Conservation (phyloP, 1,140 invertebrate genomes). For the Tetramorium alpestre region DNA sequence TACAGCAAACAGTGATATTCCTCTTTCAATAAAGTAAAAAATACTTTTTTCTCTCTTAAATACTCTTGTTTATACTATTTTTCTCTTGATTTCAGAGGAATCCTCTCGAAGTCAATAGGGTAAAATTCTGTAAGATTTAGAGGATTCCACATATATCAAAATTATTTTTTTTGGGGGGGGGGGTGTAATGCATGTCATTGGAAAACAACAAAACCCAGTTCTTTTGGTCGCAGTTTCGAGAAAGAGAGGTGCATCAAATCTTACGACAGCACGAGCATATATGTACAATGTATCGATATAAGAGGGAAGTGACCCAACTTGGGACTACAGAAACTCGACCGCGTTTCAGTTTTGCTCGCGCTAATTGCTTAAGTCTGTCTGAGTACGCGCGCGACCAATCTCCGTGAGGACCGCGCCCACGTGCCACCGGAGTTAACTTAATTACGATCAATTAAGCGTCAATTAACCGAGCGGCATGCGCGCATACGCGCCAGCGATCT, state of each 20-base stretch:
- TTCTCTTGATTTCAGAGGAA: too few relatives aligned
- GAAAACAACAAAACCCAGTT: background rate
- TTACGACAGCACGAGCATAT: background rate
- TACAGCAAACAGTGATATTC: too few relatives aligned
- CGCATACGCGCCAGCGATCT: constrained; percentile 29
- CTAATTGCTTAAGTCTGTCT: constrained; percentile 61
- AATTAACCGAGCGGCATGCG: constrained; percentile 77
- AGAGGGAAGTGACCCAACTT: background rate
- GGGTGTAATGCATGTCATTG: background rate
- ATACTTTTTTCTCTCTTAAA: too few relatives aligned
- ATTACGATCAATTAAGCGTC: constrained; percentile 82
- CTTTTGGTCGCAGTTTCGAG: background rate
- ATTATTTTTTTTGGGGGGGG: too few relatives aligned
- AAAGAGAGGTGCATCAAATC: background rate
- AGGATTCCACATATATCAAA: too few relatives aligned
- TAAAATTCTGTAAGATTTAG: too few relatives aligned
- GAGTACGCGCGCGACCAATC: constrained; percentile 66
- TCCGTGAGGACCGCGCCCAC: constrained; percentile 67
- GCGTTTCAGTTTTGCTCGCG: constrained; percentile 37
- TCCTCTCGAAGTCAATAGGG: too few relatives aligned
- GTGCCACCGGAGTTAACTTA: constrained; percentile 78
- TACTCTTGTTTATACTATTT: too few relatives aligned
- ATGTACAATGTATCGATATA: background rate
- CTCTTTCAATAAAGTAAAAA: too few relatives aligned
- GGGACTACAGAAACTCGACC: background rate